Evolutionary conservation across 1,140 invertebrate genomes (phyloP).

Genomic region (Anthonomus grandis): DNA sequence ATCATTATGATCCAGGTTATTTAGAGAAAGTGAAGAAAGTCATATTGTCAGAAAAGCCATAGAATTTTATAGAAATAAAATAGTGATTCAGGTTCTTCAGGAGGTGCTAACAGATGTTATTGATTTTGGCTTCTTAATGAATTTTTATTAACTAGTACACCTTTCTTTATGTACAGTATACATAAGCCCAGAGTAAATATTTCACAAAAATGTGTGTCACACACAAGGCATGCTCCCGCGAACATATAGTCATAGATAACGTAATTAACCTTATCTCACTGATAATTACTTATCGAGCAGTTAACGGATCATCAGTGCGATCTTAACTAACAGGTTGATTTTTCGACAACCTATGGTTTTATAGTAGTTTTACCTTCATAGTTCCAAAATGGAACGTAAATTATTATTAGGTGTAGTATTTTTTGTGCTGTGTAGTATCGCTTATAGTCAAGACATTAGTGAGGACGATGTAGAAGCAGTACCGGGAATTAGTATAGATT

Average conservation of each 20-base stretch:
- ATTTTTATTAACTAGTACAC: no score
- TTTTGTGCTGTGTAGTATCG: neutral
- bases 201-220: constrained; percentile 20
- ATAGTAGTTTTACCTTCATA: neutral
- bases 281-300: constrained; percentile 18
- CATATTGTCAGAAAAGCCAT: no score
- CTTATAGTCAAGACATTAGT: neutral
- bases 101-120: no score
- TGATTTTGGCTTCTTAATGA: no score
- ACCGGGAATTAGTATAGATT: constrained; percentile 10
- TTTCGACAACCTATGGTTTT: constrained; percentile 5
- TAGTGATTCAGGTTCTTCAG: no score
- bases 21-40: no score
- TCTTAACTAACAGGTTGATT: constrained; percentile 16
- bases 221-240: neutral
- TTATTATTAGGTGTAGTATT: constrained; percentile 11
- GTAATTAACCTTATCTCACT: constrained; percentile 15
- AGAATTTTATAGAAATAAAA: no score
- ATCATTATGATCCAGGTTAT: no score
- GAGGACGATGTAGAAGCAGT: constrained; percentile 18
- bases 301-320: neutral
- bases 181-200: no score
- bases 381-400: constrained; percentile 20
- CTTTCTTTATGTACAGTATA: no score
- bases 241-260: constrained; percentile 8